A percentile compares a stretch with the other conserved stretches of the same genome.
These are phyloP conservation scores for Papilio gigon DNA, from an alignment of 2,888 invertebrate species.

Conservation along the genomic window DNA sequence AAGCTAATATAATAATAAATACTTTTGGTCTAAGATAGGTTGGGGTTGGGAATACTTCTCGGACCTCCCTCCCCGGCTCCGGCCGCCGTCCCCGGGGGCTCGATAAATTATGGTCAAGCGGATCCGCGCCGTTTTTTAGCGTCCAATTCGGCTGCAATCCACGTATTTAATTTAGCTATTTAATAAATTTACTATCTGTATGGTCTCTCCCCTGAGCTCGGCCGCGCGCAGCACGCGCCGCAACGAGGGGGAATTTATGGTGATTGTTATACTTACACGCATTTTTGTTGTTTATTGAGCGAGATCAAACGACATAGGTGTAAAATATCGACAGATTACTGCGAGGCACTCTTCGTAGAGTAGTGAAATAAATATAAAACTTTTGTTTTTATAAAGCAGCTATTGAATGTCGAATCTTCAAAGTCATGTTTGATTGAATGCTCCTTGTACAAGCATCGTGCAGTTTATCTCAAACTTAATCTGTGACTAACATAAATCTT, in stretches of 20 bases:
- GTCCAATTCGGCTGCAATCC: constrained; percentile 70
- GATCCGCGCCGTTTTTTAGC: constrained; percentile 51
- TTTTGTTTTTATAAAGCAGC: neutral
- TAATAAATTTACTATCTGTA: constrained; percentile 59
- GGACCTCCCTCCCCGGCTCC: neutral
- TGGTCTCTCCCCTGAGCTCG: constrained; percentile 43
- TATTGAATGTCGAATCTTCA: neutral
- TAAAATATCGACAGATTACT: neutral
- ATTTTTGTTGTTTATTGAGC: constrained; percentile 4
- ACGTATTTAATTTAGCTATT: constrained; percentile 78
- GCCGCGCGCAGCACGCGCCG: constrained; percentile 22
- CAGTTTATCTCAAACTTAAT: neutral
- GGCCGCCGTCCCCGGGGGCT: constrained; percentile 48
- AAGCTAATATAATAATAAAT: constrained; percentile 6
- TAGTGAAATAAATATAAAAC: no score
- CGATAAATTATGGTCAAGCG: constrained; percentile 62
- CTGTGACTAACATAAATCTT: constrained; percentile 12
- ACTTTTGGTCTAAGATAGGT: neutral
- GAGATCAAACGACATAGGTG: neutral
- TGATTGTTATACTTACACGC: constrained; percentile 28
- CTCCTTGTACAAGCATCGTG: neutral
- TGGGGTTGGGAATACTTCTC: constrained; percentile 20
- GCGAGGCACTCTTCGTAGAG: neutral
- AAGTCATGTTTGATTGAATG: neutral
- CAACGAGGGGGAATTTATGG: constrained; percentile 34